Percentiles rank a stretch among this genome's conserved stretches.
phyloP scores from a whole-genome alignment of 2,888 invertebrate species.

The Brachynemurus nebulosus region DNA sequence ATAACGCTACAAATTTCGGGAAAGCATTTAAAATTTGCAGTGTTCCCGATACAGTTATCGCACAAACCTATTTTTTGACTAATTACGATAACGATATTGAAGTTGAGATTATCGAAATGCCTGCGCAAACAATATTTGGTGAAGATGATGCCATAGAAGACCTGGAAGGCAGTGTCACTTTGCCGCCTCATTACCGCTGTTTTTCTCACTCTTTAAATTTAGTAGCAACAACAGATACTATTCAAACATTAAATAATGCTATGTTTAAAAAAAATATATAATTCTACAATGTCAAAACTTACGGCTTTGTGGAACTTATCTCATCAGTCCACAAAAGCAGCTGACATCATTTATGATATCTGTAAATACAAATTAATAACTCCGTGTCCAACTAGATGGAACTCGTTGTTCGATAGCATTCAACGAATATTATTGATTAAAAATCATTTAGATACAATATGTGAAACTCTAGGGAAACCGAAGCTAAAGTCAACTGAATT shows the following conservation, averaged over 20 bases:
- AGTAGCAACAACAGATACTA: constrained; percentile 2
- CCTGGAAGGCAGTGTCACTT: not conserved
- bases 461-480: not conserved
- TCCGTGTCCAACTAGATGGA: constrained; percentile 2
- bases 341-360: not conserved
- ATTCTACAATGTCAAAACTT: not conserved
- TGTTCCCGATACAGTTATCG: not conserved
- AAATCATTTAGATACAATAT: not conserved
- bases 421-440: not conserved
- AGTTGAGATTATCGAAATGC: not conserved
- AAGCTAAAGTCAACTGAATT: not conserved
- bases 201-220: constrained; percentile 2
- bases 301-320: constrained; percentile 2
- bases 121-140: not conserved
- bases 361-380: not conserved
- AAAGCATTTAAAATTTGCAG: not conserved
- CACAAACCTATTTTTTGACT: not conserved
- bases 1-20: not conserved
- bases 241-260: not conserved
- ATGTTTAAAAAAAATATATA: constrained; percentile 3
- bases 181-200: not conserved
- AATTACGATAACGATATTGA: not conserved
- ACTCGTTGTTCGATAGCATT: not conserved
- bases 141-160: not conserved
- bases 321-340: not conserved